phyloP scores from a whole-genome alignment of 2,113 vertebrate species.

The Emberiza fucata region DNA sequence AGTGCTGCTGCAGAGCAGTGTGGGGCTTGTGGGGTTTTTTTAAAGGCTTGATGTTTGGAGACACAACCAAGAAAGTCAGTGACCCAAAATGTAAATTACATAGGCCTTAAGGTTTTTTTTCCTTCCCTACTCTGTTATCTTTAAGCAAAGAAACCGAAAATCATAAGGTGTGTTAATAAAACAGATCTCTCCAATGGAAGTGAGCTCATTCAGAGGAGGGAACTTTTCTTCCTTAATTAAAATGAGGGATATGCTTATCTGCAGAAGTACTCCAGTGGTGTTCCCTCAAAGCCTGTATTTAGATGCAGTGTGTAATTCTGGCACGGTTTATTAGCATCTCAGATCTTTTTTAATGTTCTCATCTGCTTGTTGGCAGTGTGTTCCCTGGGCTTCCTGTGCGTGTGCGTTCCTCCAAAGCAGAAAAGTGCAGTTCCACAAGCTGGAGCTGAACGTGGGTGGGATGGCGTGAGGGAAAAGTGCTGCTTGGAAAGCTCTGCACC shows the following conservation, averaged over 20 bases:
- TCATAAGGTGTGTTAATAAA: background rate
- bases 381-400: slow-evolving; percentile 8
- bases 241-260: background rate
- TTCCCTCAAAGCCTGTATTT: background rate
- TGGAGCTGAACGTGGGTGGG: background rate
- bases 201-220: background rate
- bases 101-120: background rate
- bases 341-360: background rate
- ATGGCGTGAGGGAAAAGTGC: background rate
- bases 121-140: background rate
- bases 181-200: background rate
- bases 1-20: background rate
- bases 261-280: background rate
- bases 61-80: background rate
- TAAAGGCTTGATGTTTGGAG: background rate
- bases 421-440: background rate
- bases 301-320: background rate
- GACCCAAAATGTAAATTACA: background rate
- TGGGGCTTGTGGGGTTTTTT: background rate
- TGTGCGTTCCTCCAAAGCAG: background rate
- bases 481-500: background rate
- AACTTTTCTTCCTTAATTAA: background rate
- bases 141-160: background rate
- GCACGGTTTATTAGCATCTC: background rate
- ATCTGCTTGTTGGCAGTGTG: background rate